These are phyloP conservation scores for Boloria euphrosyne DNA, from an alignment of 2,888 invertebrate species.

Conservation along the genomic window DNA sequence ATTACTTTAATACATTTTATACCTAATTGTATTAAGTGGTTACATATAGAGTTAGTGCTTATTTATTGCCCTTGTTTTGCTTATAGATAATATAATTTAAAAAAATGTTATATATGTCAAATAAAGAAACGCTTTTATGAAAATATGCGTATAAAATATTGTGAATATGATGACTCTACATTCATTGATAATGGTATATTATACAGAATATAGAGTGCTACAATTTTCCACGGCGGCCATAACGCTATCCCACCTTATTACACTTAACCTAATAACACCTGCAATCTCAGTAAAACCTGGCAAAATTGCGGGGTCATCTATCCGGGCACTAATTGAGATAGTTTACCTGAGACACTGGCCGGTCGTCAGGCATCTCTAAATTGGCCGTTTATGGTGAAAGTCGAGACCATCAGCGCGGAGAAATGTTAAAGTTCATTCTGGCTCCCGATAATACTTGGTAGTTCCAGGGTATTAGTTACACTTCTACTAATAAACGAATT, in stretches of 20 bases:
- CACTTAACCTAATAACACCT: conserved; percentile 69
- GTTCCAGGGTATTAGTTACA: conserved; percentile 51
- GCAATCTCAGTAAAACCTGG: conserved; percentile 64
- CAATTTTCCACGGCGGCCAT: conserved; percentile 52
- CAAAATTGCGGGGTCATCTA: conserved; percentile 79
- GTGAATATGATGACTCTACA: too few species aligned
- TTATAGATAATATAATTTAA: too few species aligned
- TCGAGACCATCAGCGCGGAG: conserved; percentile 66
- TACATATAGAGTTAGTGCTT: too few species aligned
- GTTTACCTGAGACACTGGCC: conserved; percentile 75
- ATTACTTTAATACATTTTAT: not conserved
- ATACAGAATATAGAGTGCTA: conserved; percentile 43
- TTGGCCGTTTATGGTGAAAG: conserved; percentile 80
- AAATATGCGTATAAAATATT: too few species aligned
- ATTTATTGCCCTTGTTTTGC: too few species aligned
- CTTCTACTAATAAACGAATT: not conserved
- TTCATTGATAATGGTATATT: not conserved
- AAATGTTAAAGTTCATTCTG: conserved; percentile 76
- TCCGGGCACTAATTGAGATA: conserved; percentile 79
- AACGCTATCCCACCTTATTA: conserved; percentile 53
- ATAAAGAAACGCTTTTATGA: too few species aligned
- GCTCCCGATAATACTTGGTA: conserved; percentile 64
- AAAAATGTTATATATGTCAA: too few species aligned
- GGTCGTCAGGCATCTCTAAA: conserved; percentile 74
- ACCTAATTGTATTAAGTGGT: not conserved